These are phyloP conservation scores for Muricea muricata DNA, from an alignment of 92 coral and sea anemone genomes.

Conservation along the genomic window DNA sequence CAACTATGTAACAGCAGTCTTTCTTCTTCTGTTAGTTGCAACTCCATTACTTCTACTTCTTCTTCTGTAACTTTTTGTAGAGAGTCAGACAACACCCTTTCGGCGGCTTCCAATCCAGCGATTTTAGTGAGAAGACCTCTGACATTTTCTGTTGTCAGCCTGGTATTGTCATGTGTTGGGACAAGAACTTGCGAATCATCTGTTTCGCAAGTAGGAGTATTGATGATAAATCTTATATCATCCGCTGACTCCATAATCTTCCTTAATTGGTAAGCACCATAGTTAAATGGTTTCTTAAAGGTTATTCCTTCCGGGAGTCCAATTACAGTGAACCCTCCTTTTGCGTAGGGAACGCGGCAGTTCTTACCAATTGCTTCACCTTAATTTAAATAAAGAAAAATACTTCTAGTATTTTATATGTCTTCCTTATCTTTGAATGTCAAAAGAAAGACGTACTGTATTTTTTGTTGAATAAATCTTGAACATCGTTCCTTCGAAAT, in stretches of 20 bases:
- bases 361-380: slow-evolving; percentile 62
- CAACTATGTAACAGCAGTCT: slow-evolving; percentile 41
- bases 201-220: too few species aligned
- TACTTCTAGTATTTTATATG: neutral
- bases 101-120: too few species aligned
- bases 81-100: too few species aligned
- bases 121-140: too few species aligned
- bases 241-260: slow-evolving; percentile 55
- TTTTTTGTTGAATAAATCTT: slow-evolving; percentile 57
- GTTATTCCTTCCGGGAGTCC: slow-evolving; percentile 66
- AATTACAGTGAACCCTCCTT: slow-evolving; percentile 46
- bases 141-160: too few species aligned
- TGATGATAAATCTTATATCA: slow-evolving; percentile 47
- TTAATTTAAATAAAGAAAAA: neutral
- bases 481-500: slow-evolving; percentile 45
- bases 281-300: slow-evolving; percentile 60
- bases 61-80: too few species aligned
- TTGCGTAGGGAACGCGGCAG: slow-evolving; percentile 15
- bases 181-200: too few species aligned
- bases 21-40: slow-evolving; percentile 23
- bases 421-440: neutral
- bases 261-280: slow-evolving; percentile 54
- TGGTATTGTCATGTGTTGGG: too few species aligned
- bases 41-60: too few species aligned
- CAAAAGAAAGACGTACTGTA: slow-evolving; percentile 38